phyloP scores from a whole-genome alignment of 2,797 vertebrate species.

The Muraenolepis orangiensis region DNA sequence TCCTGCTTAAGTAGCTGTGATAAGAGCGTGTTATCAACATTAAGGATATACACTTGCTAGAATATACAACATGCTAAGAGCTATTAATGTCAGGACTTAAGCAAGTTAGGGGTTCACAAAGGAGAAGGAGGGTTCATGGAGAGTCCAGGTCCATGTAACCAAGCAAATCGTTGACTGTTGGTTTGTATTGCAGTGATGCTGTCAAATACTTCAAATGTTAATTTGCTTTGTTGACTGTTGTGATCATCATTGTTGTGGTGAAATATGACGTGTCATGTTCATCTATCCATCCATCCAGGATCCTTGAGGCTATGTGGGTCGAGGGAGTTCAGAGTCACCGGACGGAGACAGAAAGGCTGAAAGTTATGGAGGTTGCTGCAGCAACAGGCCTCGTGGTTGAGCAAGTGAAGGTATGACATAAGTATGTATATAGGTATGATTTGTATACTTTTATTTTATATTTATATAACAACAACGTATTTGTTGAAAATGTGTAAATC shows the following conservation, averaged over 20 bases:
- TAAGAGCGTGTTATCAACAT: no score
- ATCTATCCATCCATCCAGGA: not conserved
- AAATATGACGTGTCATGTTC: not conserved
- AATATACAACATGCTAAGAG: no score
- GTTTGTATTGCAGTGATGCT: not conserved
- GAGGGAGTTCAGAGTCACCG: constrained; percentile 17
- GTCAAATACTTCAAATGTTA: not conserved
- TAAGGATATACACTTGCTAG: no score
- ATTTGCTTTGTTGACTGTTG: not conserved
- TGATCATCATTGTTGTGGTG: not conserved
- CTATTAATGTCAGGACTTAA: no score
- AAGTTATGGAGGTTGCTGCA: constrained; percentile 9
- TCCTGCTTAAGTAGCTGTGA: no score
- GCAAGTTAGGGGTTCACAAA: no score
- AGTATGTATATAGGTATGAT: no score
- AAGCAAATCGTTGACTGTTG: not conserved
- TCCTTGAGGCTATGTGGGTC: constrained; percentile 17
- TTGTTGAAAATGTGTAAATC: not conserved
- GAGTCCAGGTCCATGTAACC: no score
- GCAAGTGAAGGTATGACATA: constrained; percentile 16
- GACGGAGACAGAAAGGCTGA: constrained; percentile 2
- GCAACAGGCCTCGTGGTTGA: constrained; percentile 22
- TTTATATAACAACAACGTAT: not conserved
- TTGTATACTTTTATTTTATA: not conserved
- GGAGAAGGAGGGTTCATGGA: no score